phyloP scores from a whole-genome alignment of 2,113 vertebrate genomes.

The Aptenodytes patagonicus region DNA sequence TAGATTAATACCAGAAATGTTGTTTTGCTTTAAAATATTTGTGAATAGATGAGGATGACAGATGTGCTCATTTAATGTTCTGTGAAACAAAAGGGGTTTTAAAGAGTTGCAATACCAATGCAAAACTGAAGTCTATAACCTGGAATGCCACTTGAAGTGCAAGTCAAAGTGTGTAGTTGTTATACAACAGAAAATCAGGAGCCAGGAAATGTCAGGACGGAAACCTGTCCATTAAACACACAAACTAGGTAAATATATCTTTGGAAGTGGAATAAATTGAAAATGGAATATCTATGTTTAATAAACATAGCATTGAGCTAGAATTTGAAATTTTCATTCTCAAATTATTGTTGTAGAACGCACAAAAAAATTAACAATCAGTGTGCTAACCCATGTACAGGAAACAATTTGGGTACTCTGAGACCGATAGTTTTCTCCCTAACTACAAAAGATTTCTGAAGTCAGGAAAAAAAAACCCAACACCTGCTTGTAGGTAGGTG shows the following conservation, averaged over 20 bases:
- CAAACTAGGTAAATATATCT: neutral
- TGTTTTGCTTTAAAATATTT: neutral
- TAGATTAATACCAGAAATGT: neutral
- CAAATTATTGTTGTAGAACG: neutral
- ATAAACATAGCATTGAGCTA: neutral
- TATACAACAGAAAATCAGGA: neutral
- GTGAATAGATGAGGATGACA: neutral
- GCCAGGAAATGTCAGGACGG: neutral
- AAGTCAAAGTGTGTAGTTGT: neutral
- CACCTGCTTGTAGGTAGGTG: neutral
- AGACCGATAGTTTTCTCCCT: neutral
- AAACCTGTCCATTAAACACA: neutral
- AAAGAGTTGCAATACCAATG: neutral
- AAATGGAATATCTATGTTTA: neutral
- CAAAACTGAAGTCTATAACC: neutral
- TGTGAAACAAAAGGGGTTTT: neutral
- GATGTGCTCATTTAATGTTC: neutral
- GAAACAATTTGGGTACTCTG: neutral
- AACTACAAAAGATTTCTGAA: neutral
- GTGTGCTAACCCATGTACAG: neutral
- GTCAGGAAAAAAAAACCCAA: rapidly evolving
- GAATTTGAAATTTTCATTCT: neutral
- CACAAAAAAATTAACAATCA: neutral
- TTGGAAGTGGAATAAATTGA: neutral
- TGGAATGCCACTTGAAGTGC: neutral